Evolutionary conservation across 2,113 vertebrate genomes (phyloP).

Genomic region (Mormyrus lacerda): DNA sequence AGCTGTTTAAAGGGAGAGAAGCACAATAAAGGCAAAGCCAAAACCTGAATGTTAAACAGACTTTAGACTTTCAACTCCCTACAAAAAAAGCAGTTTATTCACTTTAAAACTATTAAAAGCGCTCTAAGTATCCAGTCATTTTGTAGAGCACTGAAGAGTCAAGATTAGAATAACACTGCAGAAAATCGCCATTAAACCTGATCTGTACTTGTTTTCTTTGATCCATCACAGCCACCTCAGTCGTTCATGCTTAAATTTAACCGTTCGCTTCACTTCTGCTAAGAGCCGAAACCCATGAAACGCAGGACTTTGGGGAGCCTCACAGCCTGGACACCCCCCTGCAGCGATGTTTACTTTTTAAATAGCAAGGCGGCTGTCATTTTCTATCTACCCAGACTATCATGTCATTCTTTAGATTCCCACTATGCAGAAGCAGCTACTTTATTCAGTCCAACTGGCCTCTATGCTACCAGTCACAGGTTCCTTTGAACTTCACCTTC

Average conservation of each 20-base stretch:
- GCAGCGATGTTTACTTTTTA: neutral
- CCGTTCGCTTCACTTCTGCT: neutral
- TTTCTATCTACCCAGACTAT: neutral
- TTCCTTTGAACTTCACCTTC: neutral
- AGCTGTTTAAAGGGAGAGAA: neutral
- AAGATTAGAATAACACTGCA: neutral
- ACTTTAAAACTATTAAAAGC: neutral
- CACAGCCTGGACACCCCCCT: neutral
- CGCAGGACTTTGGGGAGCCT: neutral
- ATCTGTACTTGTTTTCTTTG: neutral
- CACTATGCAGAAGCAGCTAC: neutral
- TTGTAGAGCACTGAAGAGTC: neutral
- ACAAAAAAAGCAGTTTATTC: neutral
- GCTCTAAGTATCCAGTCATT: neutral
- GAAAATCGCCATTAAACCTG: neutral
- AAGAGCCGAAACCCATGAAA: neutral
- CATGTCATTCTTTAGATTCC: neutral
- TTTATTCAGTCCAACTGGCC: neutral
- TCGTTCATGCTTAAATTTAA: slow-evolving; percentile 1
- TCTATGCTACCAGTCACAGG: neutral
- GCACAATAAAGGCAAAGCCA: neutral
- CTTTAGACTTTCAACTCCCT: neutral
- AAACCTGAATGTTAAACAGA: neutral
- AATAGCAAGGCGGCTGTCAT: neutral
- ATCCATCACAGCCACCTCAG: neutral